Evolutionary conservation across 2,113 vertebrate species (phyloP), one percentile per base, ranked within the genome.

Genomic region (Bostrychus sinensis): DNA sequence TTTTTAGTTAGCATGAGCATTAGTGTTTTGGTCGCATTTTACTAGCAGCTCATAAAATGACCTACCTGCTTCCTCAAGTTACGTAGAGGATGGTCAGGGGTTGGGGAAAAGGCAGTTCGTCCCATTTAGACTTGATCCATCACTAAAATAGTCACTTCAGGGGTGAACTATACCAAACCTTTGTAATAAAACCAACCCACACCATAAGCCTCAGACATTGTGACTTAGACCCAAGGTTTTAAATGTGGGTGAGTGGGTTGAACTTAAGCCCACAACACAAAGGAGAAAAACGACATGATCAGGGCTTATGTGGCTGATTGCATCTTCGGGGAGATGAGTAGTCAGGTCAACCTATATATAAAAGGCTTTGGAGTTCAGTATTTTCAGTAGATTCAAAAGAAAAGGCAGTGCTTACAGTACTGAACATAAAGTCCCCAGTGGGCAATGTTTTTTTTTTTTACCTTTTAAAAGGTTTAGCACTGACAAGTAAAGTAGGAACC

Each of bases 301-400:
- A 25, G 25, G 36, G 62, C 41, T 36, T 28, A 13, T 13, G n/a
- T 22, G 28, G 50, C 25, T 32, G 14, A 16, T 26, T 28, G 4
- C 43, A 26, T 66, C 46, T 65, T 61, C 3, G 1, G 34, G 67
- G 70, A 66, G 45, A 22, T 59, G 46, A 82, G 66, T 69, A 48
- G 30, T 23, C 1, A 16, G 34, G 30, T 16, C n/a, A n/a, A n/a
- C n/a, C n/a, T n/a, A 16, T 5, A 10, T 4, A 28, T 26, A 19
- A 46, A 62, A 68, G 39, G 54, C 46, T 32, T 74, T 37, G 36
- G 7, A 41, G 25, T 16, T 20, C 19, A 77, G 22, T 34, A 62
- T 67, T 46, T 62, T 48, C 19, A 38, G 8, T 58, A 42, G 34
- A 57, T 70, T 51, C 8, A 36, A 64, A 67, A 66, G 28, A 72